These are phyloP conservation scores for Hexactinellida sp. DNA, from an alignment of 37 sponge, comb jelly and placozoan genomes.

Conservation along the genomic window DNA sequence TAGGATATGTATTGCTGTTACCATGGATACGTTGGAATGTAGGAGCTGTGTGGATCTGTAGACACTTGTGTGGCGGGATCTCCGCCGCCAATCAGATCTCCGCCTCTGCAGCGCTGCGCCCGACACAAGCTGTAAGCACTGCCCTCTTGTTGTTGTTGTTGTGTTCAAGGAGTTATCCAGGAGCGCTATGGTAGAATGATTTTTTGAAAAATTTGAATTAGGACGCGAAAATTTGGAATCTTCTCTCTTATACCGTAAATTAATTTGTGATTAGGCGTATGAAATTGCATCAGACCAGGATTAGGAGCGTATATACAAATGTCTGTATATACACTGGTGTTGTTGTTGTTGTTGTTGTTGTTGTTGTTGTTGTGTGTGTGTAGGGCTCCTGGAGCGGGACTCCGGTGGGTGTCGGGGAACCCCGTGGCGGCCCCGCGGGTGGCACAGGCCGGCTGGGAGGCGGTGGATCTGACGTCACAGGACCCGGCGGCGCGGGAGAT, in stretches of 20 bases:
- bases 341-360: too few relatives aligned
- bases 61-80: not conserved
- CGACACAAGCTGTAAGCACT: too few relatives aligned
- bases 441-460: not conserved
- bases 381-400: not conserved
- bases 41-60: not conserved
- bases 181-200: too few relatives aligned
- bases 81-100: conserved; percentile 3
- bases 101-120: not conserved
- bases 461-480: not conserved
- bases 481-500: not conserved
- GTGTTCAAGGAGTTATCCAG: not conserved
- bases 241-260: too few relatives aligned
- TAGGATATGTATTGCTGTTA: not conserved
- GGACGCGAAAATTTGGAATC: too few relatives aligned
- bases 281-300: too few relatives aligned
- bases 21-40: not conserved
- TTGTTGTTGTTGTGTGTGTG: too few relatives aligned
- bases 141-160: not conserved
- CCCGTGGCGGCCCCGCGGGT: not conserved
- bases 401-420: not conserved
- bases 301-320: too few relatives aligned
- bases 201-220: too few relatives aligned
- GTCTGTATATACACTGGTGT: too few relatives aligned
- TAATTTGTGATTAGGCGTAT: too few relatives aligned